Percentiles rank a stretch among this genome's conserved stretches.
Evolutionary conservation across 2,888 invertebrate genomes (phyloP).

Genomic region (Diarsia rubi): DNA sequence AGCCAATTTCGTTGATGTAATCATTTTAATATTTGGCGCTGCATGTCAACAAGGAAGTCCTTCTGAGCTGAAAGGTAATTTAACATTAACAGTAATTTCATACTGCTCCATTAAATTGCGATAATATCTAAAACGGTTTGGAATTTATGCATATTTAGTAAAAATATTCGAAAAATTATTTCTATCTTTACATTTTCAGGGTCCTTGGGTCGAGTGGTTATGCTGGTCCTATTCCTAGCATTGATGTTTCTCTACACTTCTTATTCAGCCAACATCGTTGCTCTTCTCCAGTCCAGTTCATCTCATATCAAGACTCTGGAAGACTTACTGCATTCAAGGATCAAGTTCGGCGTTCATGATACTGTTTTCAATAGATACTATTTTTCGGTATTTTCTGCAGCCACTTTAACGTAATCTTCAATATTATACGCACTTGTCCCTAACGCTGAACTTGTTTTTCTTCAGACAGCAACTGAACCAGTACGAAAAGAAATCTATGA

Average conservation of each 20-base stretch:
- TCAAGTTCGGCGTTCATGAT: slow-evolving; percentile 93
- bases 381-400: slow-evolving; percentile 89
- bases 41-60: slow-evolving; percentile 92
- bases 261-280: slow-evolving; percentile 94
- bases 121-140: neutral
- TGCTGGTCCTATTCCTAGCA: slow-evolving; percentile 92
- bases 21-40: slow-evolving; percentile 91
- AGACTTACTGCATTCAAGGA: slow-evolving; percentile 92
- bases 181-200: slow-evolving; percentile 75
- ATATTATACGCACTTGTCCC: neutral
- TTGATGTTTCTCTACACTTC: slow-evolving; percentile 94
- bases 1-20: slow-evolving; percentile 87
- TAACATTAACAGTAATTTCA: neutral
- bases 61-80: slow-evolving; percentile 85
- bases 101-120: neutral
- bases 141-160: neutral
- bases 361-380: slow-evolving; percentile 93
- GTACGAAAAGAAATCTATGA: slow-evolving; percentile 92
- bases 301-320: slow-evolving; percentile 92
- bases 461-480: slow-evolving; percentile 92
- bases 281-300: slow-evolving; percentile 93
- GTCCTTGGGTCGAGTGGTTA: slow-evolving; percentile 90
- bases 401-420: neutral
- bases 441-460: slow-evolving; percentile 25
- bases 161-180: neutral